Evolutionary conservation across 2,113 vertebrate species (phyloP).

Genomic region (Silurus glanis): DNA sequence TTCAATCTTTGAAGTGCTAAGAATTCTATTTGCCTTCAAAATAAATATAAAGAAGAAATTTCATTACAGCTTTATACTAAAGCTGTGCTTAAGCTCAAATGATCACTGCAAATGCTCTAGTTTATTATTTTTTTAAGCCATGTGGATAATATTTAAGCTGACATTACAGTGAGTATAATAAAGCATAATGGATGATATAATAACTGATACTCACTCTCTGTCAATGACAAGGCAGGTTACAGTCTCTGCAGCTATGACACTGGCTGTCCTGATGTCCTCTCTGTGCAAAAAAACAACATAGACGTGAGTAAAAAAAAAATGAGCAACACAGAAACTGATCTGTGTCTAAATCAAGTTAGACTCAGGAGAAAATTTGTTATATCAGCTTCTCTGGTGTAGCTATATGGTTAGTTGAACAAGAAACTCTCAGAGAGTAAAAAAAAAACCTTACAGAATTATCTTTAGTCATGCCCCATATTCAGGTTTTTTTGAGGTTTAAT

Average conservation of each 20-base stretch:
- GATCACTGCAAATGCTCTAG: neutral
- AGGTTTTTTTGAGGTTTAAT: neutral
- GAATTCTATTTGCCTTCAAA: neutral
- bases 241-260: constrained; percentile 84
- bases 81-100: neutral
- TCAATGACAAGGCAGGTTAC: constrained; percentile 95
- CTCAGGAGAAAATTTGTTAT: neutral
- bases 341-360: neutral
- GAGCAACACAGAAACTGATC: neutral
- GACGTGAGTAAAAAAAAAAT: neutral
- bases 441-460: neutral
- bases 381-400: neutral
- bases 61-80: neutral
- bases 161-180: neutral
- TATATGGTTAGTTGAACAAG: neutral
- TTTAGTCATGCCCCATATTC: neutral
- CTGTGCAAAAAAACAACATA: constrained; percentile 61
- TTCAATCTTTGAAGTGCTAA: neutral
- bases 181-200: neutral
- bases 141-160: neutral
- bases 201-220: constrained; percentile 85
- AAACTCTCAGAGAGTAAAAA: neutral
- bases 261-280: constrained; percentile 92
- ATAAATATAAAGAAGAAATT: neutral
- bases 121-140: neutral